Base-by-base conservation (phyloP, 2,797 vertebrate species). In the Allochrocebus solatus region DNA sequence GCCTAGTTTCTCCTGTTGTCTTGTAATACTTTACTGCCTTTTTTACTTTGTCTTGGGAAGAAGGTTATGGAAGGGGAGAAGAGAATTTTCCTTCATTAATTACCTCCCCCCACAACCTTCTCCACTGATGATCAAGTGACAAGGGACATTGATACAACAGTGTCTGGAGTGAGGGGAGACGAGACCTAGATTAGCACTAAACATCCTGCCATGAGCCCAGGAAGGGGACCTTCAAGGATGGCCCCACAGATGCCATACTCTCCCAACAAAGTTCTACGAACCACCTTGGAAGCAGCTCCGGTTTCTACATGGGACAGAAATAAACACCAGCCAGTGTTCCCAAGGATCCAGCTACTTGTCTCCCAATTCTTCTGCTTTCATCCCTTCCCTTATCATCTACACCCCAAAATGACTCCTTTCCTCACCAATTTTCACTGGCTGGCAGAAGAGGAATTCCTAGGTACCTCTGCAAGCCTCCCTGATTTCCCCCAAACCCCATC, bases 281-380 rank as follows among this genome's bases (percentile, higher is more conserved):
- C 85, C 93, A 91, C 93, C 70, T 93, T 75, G 30, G 55, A 79
- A 93, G 61, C 48, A 91, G 48, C 53, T 86, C n/a, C 19, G 61
- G 30, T 86, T 91, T 97, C 87, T 55, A 41, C 72, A 94, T 13
- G 59, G 81, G 8, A 76, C 83, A 57, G 26, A 85, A 43, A 90
- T 61, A 86, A 96, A 78, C 55, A 82, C 36, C 50, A 33, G 81
- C 46, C 43, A 78, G 16, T 39, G 59, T 72, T 86, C 81, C 80
- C 61, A 95, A 93, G 64, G 75, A 39, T 91, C 91, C 28, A 43
- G 85, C 13, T 81, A 43, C 78, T 91, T 70, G 39, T 74, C 93
- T 87, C 61, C 67, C 92, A 72, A 26, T 36, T 91, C n/a, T 84
- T 92, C 53, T 74, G 76, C 50, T 91, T 97, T 70, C 59, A 89